Base-by-base conservation (phyloP, 2,888 invertebrate species). In the Phortica magna region DNA sequence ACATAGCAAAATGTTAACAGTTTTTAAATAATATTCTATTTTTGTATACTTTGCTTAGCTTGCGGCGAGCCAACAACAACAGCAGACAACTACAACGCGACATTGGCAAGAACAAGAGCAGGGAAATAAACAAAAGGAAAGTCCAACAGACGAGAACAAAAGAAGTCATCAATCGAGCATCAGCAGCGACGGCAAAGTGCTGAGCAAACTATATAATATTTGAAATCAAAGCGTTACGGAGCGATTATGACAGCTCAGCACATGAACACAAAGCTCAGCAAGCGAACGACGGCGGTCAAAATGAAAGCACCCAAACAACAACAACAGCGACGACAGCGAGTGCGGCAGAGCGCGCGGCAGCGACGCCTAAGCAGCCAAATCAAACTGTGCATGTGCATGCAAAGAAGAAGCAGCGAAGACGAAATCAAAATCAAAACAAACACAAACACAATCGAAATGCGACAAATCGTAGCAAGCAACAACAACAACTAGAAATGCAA, bases 251-350 rank as follows among this genome's bases (percentile, higher is more conserved):
- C 82, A 80, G 80, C 79, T 78, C 79, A 78, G 75, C 76, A 75
- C 73, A 76, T 81, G 77, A 84, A 85, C 78, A 84, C 87, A 80
- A 88, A 89, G 83, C 81, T 89, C 83, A 88, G 84, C 82, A 87
- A 85, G 87, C 84, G 83, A 80, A 91, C 91, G 72, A 91, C 91
- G 74, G 88, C 91, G 77, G 91, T 91, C 80, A 91, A 91, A 84
- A 91, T 91, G 91, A 91, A 86, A 89, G 75, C 53, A 59, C 41
- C 43, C 64, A 71, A 39, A 31, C 57, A 55, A 73, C 55, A 48
- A 72, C 41, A 59, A 77, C 55, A 72, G 67, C 75, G 71, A 75
- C 73, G 43, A 19, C 53, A 53, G 31, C 41, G 12, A 75, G 17
- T 7, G 43, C 43, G 2, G 22, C 31, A 72, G 14, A 55, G 65